These are phyloP conservation scores for Parnassius apollo DNA, from an alignment of 2,888 invertebrate genomes.

Conservation along the genomic window DNA sequence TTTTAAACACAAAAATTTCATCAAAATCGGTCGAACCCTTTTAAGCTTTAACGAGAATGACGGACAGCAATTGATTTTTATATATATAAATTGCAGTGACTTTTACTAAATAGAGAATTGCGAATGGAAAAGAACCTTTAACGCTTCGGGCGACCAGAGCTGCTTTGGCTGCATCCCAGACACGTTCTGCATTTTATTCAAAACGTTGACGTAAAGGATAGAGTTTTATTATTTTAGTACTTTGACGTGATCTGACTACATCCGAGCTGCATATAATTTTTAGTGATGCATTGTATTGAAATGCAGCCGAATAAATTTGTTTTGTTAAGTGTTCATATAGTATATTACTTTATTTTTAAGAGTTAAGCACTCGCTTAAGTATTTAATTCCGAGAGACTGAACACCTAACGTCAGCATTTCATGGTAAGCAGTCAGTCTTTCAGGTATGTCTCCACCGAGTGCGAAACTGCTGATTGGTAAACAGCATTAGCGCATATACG, in stretches of 20 bases:
- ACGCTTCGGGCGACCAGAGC: conserved; percentile 41
- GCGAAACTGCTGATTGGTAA: not conserved
- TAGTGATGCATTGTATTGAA: conserved; percentile 7
- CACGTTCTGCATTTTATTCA: conserved; percentile 80
- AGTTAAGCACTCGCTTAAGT: too few species aligned
- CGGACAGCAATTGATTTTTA: not conserved
- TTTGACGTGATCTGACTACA: conserved; percentile 72
- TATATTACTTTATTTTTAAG: too few species aligned
- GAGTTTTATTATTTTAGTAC: conserved; percentile 80
- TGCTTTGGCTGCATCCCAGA: conserved; percentile 75
- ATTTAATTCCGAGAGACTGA: too few species aligned
- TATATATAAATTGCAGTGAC: not conserved
- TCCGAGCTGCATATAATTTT: conserved; percentile 37
- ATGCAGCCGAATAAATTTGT: not conserved
- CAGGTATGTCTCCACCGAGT: too few species aligned
- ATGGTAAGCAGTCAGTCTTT: too few species aligned
- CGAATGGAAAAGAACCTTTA: conserved; percentile 35
- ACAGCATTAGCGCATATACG: too few species aligned
- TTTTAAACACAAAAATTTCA: too few species aligned
- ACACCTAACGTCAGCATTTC: too few species aligned
- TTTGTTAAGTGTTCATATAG: too few species aligned
- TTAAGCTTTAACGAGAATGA: not conserved
- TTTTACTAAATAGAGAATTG: conserved; percentile 31
- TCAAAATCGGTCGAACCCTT: too few species aligned
- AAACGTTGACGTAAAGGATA: conserved; percentile 77